These are phyloP conservation scores for Gallinago media DNA, from an alignment of 2,113 vertebrate genomes.

Conservation along the genomic window DNA sequence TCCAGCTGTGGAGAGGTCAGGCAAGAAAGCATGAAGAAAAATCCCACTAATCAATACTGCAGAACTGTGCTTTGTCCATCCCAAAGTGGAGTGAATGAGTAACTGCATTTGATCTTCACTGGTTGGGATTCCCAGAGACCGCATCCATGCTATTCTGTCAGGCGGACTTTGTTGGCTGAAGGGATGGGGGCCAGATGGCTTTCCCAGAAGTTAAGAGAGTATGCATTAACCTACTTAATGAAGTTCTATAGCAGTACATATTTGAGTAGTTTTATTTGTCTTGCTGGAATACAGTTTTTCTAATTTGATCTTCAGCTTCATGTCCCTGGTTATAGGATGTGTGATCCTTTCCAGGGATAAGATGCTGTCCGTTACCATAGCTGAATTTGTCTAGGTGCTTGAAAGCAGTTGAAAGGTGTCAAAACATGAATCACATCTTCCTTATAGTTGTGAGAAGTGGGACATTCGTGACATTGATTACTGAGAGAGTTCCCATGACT, in stretches of 20 bases:
- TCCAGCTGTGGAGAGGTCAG: not conserved
- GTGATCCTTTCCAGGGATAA: not conserved
- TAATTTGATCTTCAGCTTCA: not conserved
- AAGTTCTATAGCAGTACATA: not conserved
- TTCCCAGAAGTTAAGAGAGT: not conserved
- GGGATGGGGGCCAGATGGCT: not conserved
- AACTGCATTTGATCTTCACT: not conserved
- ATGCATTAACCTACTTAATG: not conserved
- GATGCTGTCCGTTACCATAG: accelerated
- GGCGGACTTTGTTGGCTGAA: not conserved
- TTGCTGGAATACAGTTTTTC: not conserved
- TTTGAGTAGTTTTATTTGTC: not conserved
- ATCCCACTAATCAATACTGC: not conserved
- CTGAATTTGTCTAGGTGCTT: not conserved
- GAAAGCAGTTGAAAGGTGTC: not conserved
- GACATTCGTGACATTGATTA: not conserved
- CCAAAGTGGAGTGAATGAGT: not conserved
- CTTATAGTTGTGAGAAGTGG: not conserved
- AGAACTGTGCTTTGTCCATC: not conserved
- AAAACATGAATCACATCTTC: not conserved
- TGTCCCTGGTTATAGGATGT: not conserved
- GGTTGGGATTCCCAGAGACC: not conserved
- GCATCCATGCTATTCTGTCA: not conserved
- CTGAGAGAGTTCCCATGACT: not conserved
- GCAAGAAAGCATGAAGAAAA: not conserved